Percentiles rank a stretch among this genome's conserved stretches.
Conservation (phyloP, 1,140 invertebrate genomes). For the Tetragnatha versicolor region DNA sequence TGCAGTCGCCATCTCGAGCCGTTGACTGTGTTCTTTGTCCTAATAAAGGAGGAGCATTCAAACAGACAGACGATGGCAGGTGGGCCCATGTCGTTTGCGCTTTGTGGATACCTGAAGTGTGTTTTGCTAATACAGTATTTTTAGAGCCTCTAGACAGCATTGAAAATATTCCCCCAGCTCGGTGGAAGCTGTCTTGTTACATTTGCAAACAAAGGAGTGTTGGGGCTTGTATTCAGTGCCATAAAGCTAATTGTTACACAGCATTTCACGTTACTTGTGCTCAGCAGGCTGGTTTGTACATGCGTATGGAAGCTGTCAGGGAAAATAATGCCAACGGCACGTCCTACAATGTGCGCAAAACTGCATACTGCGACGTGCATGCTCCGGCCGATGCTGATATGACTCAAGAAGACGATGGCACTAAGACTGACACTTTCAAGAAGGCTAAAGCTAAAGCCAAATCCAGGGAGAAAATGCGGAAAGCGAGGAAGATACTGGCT, state of each 20-base stretch:
- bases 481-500: conserved; percentile 78
- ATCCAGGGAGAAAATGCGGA: conserved; percentile 74
- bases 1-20: conserved; percentile 93
- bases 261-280: conserved; percentile 99
- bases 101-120: conserved; percentile 98
- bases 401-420: conserved; percentile 58
- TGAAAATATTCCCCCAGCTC: conserved; percentile 90
- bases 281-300: conserved; percentile 91
- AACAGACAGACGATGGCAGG: conserved; percentile 93
- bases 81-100: conserved; percentile 99
- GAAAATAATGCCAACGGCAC: conserved; percentile 72
- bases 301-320: conserved; percentile 94
- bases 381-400: conserved; percentile 76
- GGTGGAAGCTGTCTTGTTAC: conserved; percentile 95
- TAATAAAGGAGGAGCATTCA: conserved; percentile 97
- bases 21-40: conserved; percentile 98
- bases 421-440: conserved; percentile 62
- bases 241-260: conserved; percentile 93
- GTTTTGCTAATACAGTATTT: conserved; percentile 97
- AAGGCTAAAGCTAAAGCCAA: conserved; percentile 67
- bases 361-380: conserved; percentile 94
- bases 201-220: conserved; percentile 93
- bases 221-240: conserved; percentile 98
- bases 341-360: conserved; percentile 83
- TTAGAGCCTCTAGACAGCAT: conserved; percentile 97